phyloP scores from a whole-genome alignment of 2,113 vertebrate species.

The Lota lota region DNA sequence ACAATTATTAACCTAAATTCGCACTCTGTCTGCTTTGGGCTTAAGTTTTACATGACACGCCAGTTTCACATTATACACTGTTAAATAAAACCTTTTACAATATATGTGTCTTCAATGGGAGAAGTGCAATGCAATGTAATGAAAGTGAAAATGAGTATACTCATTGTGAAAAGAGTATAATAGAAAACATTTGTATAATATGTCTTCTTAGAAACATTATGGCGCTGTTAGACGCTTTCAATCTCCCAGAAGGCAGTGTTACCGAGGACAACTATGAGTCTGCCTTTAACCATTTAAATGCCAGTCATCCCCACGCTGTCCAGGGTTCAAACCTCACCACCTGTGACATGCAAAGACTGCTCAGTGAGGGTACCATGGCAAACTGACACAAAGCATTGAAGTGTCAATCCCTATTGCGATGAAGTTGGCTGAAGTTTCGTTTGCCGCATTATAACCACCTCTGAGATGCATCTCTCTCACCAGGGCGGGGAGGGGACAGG shows the following conservation, averaged over 20 bases:
- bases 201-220: conserved; percentile 57
- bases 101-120: no score
- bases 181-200: no score
- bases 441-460: background rate
- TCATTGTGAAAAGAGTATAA: background rate
- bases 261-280: conserved; percentile 43
- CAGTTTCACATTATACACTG: no score
- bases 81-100: no score
- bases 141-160: no score
- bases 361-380: conserved; percentile 41
- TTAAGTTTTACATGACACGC: no score
- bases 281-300: conserved; percentile 37
- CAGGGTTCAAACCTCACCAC: conserved; percentile 38
- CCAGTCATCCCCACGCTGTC: conserved; percentile 38
- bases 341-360: conserved; percentile 56
- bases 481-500: conserved; percentile 93
- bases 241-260: conserved; percentile 57
- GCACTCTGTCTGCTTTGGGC: no score
- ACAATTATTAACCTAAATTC: no score
- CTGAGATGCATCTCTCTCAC: no score
- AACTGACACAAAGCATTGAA: background rate
- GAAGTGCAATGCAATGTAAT: background rate
- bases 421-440: no score
- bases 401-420: background rate
- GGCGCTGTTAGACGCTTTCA: conserved; percentile 50